A percentile compares a stretch with the other conserved stretches of the same genome.
Evolutionary conservation across 92 coral and sea anemone genomes (phyloP).

Genomic region (Bergia sp.): DNA sequence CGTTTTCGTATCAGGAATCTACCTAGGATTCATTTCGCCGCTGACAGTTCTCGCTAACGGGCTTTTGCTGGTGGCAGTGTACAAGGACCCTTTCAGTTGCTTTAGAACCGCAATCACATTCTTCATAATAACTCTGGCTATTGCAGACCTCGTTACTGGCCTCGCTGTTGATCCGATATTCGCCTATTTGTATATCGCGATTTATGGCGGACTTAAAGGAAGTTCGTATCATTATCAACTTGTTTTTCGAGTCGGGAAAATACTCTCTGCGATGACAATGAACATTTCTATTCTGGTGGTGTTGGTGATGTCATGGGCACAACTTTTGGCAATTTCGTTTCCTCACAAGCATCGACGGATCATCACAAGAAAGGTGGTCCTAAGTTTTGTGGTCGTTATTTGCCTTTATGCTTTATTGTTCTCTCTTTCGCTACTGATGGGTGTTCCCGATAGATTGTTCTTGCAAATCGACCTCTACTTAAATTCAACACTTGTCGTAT

Average conservation of each 20-base stretch:
- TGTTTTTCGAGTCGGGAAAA: slow-evolving; percentile 53
- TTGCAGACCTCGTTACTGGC: slow-evolving; percentile 73
- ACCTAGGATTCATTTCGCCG: slow-evolving; percentile 55
- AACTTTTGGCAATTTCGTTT: slow-evolving; percentile 66
- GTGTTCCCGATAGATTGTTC: slow-evolving; percentile 59
- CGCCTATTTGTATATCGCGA: slow-evolving; percentile 62
- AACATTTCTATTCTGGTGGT: slow-evolving; percentile 72
- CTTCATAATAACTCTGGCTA: slow-evolving; percentile 61
- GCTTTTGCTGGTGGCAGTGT: slow-evolving; percentile 60
- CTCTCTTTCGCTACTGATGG: slow-evolving; percentile 57
- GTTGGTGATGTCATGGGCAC: slow-evolving; percentile 76
- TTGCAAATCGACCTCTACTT: slow-evolving; percentile 68
- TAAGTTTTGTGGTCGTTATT: slow-evolving; percentile 45
- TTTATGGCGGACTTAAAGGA: slow-evolving; percentile 42
- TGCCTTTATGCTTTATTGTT: slow-evolving; percentile 66
- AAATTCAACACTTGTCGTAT: slow-evolving; percentile 58
- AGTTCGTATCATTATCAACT: slow-evolving; percentile 47
- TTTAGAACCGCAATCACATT: slow-evolving; percentile 65
- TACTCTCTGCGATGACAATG: slow-evolving; percentile 75
- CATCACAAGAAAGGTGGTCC: slow-evolving; percentile 52
- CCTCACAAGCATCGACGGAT: slow-evolving; percentile 70
- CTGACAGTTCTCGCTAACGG: slow-evolving; percentile 66
- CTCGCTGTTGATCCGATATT: slow-evolving; percentile 63
- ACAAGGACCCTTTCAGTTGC: slow-evolving; percentile 65
- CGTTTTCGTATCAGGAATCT: slow-evolving; percentile 53